Evolutionary conservation across 2,888 invertebrate genomes (phyloP), one percentile per base, ranked within the genome.

Genomic region (Itoplectis maculator): DNA sequence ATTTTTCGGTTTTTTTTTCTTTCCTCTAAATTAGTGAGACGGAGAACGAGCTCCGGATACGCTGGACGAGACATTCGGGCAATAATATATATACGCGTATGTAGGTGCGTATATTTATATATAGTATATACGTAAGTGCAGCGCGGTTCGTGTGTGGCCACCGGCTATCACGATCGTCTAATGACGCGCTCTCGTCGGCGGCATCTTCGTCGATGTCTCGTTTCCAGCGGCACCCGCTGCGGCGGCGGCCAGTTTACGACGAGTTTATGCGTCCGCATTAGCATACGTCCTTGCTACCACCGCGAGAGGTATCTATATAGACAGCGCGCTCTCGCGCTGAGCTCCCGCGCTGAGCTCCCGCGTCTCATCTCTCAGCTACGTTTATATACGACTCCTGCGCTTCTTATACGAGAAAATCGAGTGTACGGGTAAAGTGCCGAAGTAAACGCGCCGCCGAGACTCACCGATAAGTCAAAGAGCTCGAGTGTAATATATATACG

Each of bases 231-330:
- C 68, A 81, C 72, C 63, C 81, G 54, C 68, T 40, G 54, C 45
- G 45, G 56, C 63, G 37, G n/a, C 70, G 54, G 29, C 63, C 66
- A 74, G 51, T 83, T 86, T 84, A 84, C 83, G 85, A 80, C 73
- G 74, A 84, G 80, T 85, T 86, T 86, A 85, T 84, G 83, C 76
- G 77, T 37, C 47, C 59, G 51, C 74, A 87, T 87, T 86, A 83
- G 73, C 86, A 87, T 87, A 86, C 84, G 84, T 85, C 86, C 87
- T 85, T 85, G 87, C 85, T 83, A 83, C 85, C 80, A 78, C 68
- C 70, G n/a, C n/a, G 35, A 65, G 13, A 76, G 51, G 51, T 75
- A 78, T 78, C 73, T 73, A 63, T 74, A 73, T 68, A 68, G 45
- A 65, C 47, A 29, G 40, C 56, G 23, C 23, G n/a, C n/a, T n/a